phyloP scores from a whole-genome alignment of 2,888 invertebrate genomes.

The Dryomyza anilis region DNA sequence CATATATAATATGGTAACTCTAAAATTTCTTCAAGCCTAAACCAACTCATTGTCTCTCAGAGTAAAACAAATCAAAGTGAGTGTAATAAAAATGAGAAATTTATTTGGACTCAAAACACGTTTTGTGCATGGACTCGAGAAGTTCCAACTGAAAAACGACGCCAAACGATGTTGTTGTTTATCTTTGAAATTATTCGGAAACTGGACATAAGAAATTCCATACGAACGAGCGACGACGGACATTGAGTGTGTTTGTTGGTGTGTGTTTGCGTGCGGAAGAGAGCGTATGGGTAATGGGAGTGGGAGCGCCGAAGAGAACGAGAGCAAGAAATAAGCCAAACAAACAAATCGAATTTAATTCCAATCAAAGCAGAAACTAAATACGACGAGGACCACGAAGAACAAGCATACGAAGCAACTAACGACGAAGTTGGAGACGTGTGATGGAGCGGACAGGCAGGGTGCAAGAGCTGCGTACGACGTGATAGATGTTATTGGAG shows the following conservation, averaged over 20 bases:
- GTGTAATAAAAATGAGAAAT: too few relatives aligned
- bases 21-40: too few relatives aligned
- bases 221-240: too few relatives aligned
- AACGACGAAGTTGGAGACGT: neutral
- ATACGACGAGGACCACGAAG: neutral
- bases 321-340: neutral
- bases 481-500: neutral
- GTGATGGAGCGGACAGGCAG: neutral
- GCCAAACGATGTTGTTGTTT: neutral
- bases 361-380: neutral
- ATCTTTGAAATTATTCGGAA: neutral
- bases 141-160: too few relatives aligned
- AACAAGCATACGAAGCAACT: neutral
- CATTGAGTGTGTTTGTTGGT: neutral
- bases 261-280: neutral
- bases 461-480: neutral
- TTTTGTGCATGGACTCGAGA: neutral
- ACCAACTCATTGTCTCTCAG: too few relatives aligned
- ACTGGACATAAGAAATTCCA: too few relatives aligned
- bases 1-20: too few relatives aligned
- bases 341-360: conserved; percentile 1
- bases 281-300: neutral
- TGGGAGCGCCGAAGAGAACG: neutral
- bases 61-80: too few relatives aligned
- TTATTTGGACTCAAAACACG: neutral